Evolutionary conservation across 2,888 invertebrate species (phyloP), one percentile per base, ranked within the genome.

Genomic region (Macrosoma leucophasiata): DNA sequence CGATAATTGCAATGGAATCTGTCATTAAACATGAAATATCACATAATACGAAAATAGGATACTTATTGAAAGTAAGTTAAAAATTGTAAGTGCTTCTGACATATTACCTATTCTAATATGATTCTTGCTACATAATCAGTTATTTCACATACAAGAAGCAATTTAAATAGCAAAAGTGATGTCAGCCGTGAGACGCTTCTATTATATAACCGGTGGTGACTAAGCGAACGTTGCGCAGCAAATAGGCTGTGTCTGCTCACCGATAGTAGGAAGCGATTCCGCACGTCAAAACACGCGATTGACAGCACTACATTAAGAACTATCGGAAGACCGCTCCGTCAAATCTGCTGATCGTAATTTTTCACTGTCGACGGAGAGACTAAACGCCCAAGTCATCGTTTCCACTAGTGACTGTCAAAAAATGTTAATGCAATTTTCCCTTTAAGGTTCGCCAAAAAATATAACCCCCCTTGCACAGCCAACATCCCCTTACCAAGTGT

Each of bases 271-370:
- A 62, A 73, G 68, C 70, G 73, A 75, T 75, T 75, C 67, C 58
- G 62, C 58, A 63, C 70, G 73, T 79, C 78, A 77, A 75, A 76
- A 72, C 66, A 69, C 60, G 62, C 72, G 71, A 81, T 78, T 77
- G 81, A 77, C 78, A 73, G 75, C 79, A 54, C 74, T 78, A 78
- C 77, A 79, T 79, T 78, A 81, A 68, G 64, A 79, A 74, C 72
- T 77, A 77, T 77, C 72, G 73, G 69, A 39, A 61, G 75, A 75
- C 74, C 69, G 62, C 58, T 50, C 62, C 57, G 62, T 64, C 63
- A 59, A 58, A 61, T 59, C 58, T 40, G 50, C 52, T 62, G 58
- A 59, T 67, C 49, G 71, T 73, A 70, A 82, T 82, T 78, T 81
- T 79, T 82, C 79, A 77, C 76, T 79, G 81, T 81, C 81, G 73